These are phyloP conservation scores for Cossypha heuglini DNA, from an alignment of 2,797 vertebrate genomes.

Conservation along the genomic window DNA sequence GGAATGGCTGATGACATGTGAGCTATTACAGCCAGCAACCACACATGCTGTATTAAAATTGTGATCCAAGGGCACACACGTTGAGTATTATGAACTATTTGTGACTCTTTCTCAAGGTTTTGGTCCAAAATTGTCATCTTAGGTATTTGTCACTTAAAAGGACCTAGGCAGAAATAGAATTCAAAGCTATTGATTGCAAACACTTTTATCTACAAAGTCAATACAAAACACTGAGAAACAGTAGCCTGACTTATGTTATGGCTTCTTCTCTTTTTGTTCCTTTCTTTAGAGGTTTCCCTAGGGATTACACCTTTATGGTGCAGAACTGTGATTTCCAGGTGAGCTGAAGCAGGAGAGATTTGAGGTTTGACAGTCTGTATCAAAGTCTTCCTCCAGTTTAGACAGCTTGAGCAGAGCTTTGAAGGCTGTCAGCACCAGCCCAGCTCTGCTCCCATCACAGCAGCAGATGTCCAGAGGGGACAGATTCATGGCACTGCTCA, in stretches of 20 bases:
- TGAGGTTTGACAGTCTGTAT: background rate
- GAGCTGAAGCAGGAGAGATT: slow-evolving; percentile 2
- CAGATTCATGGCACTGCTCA: background rate
- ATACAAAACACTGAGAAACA: background rate
- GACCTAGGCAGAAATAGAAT: background rate
- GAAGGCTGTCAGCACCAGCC: background rate
- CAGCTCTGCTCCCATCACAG: background rate
- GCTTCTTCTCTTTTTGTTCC: background rate
- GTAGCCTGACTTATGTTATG: rapidly evolving
- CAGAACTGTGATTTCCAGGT: background rate
- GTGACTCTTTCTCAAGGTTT: background rate
- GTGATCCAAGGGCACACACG: background rate
- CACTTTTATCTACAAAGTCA: background rate
- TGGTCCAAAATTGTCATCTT: background rate
- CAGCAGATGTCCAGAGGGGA: rapidly evolving
- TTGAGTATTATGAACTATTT: background rate
- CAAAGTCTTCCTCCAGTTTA: background rate
- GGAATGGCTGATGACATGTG: background rate
- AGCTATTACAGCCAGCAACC: background rate
- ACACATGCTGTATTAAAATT: background rate
- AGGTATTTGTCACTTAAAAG: background rate
- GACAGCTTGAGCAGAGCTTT: background rate
- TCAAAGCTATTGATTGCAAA: slow-evolving; percentile 17
- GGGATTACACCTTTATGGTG: background rate
- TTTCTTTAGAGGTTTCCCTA: background rate